A percentile compares a stretch with the other conserved stretches of the same genome.
These are phyloP conservation scores for Plectrocnemia conspersa DNA, from an alignment of 1,140 invertebrate genomes.

Conservation along the genomic window DNA sequence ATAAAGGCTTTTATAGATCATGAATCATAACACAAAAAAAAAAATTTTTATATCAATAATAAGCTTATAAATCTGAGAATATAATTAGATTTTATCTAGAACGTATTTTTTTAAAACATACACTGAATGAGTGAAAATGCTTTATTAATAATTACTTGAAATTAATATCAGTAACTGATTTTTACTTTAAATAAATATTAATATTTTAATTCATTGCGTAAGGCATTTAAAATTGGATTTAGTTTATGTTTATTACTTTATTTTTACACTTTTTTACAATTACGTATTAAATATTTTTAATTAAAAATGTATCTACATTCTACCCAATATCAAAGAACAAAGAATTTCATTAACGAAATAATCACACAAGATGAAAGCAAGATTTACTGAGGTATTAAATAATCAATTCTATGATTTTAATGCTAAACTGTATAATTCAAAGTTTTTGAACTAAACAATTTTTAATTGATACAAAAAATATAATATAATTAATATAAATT, in stretches of 20 bases:
- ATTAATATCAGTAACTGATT: constrained; percentile 3
- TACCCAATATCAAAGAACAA: neutral
- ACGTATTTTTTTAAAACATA: neutral
- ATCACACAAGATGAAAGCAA: neutral
- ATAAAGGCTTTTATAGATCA: no score
- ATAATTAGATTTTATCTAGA: no score
- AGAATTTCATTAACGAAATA: neutral
- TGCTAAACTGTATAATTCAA: no score
- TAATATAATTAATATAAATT: no score
- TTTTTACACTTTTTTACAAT: neutral
- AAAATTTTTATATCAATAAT: no score
- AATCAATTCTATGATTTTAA: no score
- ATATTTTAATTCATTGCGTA: neutral
- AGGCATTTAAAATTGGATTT: neutral
- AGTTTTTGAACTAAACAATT: no score
- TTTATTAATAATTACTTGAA: neutral
- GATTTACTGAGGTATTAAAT: no score
- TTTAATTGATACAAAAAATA: no score
- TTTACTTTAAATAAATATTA: constrained; percentile 9
- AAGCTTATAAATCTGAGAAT: no score
- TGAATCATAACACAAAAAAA: no score
- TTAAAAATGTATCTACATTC: neutral
- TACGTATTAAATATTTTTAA: neutral
- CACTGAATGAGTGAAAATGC: neutral
- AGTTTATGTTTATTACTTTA: neutral